Conservation (phyloP, 2,888 invertebrate species). For the Nemurella pictetii region DNA sequence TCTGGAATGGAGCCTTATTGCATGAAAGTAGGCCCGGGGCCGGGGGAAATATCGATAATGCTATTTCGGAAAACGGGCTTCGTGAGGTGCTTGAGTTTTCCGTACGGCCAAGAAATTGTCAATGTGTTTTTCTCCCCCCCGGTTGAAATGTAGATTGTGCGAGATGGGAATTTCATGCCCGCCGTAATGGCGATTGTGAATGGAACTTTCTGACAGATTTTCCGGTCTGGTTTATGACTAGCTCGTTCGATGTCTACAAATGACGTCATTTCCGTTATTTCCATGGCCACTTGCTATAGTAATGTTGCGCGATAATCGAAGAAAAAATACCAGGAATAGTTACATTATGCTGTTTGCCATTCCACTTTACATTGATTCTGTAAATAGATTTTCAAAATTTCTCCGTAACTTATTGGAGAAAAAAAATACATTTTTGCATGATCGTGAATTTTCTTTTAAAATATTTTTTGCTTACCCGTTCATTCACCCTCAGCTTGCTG, state of each 20-base stretch:
- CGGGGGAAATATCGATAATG: background rate
- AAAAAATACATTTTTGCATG: too few species aligned
- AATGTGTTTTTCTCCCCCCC: background rate
- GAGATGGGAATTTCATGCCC: background rate
- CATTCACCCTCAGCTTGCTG: too few species aligned
- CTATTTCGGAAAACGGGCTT: background rate
- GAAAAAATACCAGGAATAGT: background rate
- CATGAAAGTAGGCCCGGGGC: too few species aligned
- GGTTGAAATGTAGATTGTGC: background rate
- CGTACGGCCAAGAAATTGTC: background rate
- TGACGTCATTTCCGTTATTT: background rate
- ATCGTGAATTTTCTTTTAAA: too few species aligned
- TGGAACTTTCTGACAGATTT: background rate
- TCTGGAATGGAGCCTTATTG: background rate
- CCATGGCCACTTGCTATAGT: background rate
- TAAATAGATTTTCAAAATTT: too few species aligned
- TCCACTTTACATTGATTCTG: too few species aligned
- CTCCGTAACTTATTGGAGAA: too few species aligned
- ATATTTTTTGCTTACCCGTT: too few species aligned
- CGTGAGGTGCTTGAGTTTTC: background rate
- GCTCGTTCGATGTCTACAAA: background rate
- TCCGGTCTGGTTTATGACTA: background rate
- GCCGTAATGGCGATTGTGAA: background rate
- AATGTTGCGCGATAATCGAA: background rate
- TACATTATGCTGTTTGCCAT: too few species aligned